Evolutionary conservation across 2,113 vertebrate genomes (phyloP).

Genomic region (Ophthalmolycus amberensis): DNA sequence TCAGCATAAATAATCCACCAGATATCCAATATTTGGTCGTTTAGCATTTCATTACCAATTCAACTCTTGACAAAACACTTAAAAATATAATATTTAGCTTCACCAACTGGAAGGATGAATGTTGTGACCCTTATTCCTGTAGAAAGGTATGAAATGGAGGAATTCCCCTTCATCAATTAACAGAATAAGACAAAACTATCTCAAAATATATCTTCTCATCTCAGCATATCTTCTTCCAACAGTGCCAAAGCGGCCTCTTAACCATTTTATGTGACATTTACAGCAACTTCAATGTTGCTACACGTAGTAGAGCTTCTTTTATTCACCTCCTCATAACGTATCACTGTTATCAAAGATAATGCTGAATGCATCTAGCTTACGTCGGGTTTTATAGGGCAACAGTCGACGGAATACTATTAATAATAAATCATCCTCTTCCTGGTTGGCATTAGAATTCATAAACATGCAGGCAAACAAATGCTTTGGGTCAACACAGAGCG

Average conservation of each 20-base stretch:
- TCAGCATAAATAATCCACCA: background rate
- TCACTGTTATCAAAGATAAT: slow-evolving; percentile 9
- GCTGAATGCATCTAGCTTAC: background rate
- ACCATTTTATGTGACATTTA: slow-evolving; percentile 21
- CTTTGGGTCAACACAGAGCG: background rate
- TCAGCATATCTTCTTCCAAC: background rate
- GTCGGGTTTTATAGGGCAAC: slow-evolving; percentile 2
- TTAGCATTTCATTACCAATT: background rate
- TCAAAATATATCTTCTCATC: slow-evolving; percentile 1
- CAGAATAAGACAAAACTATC: background rate
- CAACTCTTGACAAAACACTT: background rate
- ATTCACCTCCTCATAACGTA: slow-evolving; percentile 15
- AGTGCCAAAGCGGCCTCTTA: background rate
- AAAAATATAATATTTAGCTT: slow-evolving; percentile 1
- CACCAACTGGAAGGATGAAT: background rate
- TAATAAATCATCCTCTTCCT: slow-evolving; percentile 18
- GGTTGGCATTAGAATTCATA: slow-evolving; percentile 5
- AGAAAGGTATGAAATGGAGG: background rate
- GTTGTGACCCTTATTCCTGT: background rate
- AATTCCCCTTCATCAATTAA: background rate
- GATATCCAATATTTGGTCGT: background rate
- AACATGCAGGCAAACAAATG: slow-evolving; percentile 1
- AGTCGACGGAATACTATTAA: background rate
- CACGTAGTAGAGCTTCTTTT: slow-evolving; percentile 6
- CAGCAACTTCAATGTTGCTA: background rate